Evolutionary conservation across 2,888 invertebrate genomes (phyloP).

Genomic region (Microctonus hyperodae): DNA sequence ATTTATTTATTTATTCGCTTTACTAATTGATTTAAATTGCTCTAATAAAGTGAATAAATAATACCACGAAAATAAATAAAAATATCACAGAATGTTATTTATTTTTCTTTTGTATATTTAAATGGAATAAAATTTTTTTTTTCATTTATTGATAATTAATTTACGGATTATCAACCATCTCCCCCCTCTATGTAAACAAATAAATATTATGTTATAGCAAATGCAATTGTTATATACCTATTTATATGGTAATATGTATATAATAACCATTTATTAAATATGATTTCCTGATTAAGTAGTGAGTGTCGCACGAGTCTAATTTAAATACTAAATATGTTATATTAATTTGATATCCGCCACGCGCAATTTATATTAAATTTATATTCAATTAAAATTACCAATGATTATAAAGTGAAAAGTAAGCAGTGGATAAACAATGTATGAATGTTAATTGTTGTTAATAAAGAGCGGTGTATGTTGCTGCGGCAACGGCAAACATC

Average conservation of each 20-base stretch:
- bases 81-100: no score
- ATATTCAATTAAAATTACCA: constrained; percentile 40
- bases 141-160: no score
- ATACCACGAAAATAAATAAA: no score
- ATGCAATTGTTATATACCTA: background rate
- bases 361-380: background rate
- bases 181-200: no score
- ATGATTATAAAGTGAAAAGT: constrained; percentile 40
- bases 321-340: background rate
- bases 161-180: no score
- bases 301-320: constrained; percentile 34
- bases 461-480: constrained; percentile 63
- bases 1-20: no score
- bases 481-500: constrained; percentile 62
- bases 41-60: no score
- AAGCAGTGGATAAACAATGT: constrained; percentile 46
- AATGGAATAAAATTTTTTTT: no score
- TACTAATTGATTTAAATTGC: no score
- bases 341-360: background rate
- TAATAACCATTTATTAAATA: constrained; percentile 33
- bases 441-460: constrained; percentile 63
- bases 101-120: no score
- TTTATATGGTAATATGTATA: background rate
- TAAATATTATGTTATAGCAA: no score
- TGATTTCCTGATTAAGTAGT: constrained; percentile 41